A percentile compares a stretch with the other conserved stretches of the same genome.
phyloP scores from a whole-genome alignment of 37 sponge, comb jelly and placozoan genomes.

The Cliona cf. orientalis region DNA sequence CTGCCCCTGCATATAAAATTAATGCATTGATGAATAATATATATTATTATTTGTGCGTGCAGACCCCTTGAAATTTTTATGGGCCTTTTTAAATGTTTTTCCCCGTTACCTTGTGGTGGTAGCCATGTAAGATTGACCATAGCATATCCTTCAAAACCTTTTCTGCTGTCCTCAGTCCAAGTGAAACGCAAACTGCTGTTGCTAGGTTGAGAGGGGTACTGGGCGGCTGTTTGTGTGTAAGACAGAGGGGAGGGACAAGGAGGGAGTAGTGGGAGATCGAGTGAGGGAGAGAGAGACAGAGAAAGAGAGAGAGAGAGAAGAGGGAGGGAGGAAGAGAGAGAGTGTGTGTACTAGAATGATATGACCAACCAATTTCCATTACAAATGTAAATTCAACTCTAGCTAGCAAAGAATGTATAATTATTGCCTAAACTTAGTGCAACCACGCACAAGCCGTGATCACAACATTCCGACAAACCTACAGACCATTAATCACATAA shows the following conservation, averaged over 20 bases:
- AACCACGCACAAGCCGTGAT: too few species aligned
- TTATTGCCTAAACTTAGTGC: too few species aligned
- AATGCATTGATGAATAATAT: too few species aligned
- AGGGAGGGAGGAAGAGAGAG: background rate
- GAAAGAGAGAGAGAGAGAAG: background rate
- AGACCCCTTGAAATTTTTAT: too few species aligned
- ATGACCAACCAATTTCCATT: background rate
- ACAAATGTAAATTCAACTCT: background rate
- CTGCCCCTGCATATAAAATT: too few species aligned
- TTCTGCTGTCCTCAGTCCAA: background rate
- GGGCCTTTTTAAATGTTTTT: too few species aligned
- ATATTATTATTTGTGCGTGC: too few species aligned
- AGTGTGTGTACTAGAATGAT: background rate
- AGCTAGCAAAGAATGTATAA: too few species aligned
- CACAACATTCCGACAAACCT: too few species aligned
- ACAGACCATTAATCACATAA: too few species aligned
- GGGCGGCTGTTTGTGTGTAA: background rate
- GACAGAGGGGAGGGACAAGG: background rate
- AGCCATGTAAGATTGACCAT: slow-evolving; percentile 28
- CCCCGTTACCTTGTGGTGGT: slow-evolving; percentile 19
- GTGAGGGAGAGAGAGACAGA: background rate
- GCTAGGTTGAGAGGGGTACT: background rate
- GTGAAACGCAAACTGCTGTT: background rate
- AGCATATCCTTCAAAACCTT: background rate
- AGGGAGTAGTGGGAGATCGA: background rate